Conservation (phyloP, 2,113 vertebrate species). For the Alaudala cheleensis region DNA sequence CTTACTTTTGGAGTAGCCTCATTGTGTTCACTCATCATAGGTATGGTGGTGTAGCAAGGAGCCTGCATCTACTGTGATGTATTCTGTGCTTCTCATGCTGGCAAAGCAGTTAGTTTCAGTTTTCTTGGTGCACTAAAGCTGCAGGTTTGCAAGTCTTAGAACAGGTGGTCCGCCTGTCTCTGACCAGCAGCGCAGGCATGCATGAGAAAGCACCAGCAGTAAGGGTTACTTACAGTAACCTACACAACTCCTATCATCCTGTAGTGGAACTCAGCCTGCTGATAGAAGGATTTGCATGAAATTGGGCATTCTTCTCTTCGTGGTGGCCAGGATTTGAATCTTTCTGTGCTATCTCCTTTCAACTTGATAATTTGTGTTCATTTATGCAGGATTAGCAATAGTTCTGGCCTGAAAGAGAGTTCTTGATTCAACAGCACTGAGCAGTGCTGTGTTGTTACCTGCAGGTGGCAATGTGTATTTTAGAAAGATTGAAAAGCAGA, state of each 20-base stretch:
- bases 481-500: background rate
- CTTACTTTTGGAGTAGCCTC: background rate
- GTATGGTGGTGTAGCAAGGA: background rate
- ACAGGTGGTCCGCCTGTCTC: background rate
- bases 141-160: background rate
- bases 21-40: background rate
- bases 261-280: background rate
- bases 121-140: background rate
- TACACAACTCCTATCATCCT: background rate
- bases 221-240: background rate
- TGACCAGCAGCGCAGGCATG: background rate
- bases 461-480: slow-evolving; percentile 43
- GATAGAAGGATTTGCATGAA: background rate
- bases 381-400: background rate
- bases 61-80: background rate
- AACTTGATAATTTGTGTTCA: background rate
- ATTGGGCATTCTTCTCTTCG: background rate
- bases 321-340: background rate
- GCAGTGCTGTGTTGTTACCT: slow-evolving; percentile 16
- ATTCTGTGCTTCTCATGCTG: background rate
- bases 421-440: background rate
- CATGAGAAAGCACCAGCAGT: background rate
- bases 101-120: background rate
- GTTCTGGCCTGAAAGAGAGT: background rate
- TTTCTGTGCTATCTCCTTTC: background rate